phyloP scores from a whole-genome alignment of 2,113 vertebrate genomes.

The Mirounga angustirostris region DNA sequence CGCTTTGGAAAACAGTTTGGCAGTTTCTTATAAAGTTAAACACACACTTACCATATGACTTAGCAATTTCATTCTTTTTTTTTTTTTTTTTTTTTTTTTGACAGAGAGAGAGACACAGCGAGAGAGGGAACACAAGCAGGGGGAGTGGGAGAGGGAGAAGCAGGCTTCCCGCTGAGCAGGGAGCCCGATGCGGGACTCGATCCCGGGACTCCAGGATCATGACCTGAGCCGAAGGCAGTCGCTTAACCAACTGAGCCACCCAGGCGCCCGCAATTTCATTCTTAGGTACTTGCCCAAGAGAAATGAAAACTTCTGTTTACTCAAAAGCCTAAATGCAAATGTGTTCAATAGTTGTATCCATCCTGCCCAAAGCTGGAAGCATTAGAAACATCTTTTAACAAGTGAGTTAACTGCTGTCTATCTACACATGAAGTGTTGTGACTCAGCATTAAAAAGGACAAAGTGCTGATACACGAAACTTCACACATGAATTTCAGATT shows the following conservation, averaged over 20 bases:
- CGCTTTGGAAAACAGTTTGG: neutral
- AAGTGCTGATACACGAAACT: neutral
- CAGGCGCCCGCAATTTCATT: too few relatives aligned
- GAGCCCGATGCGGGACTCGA: too few relatives aligned
- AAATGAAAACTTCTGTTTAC: neutral
- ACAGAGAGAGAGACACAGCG: too few relatives aligned
- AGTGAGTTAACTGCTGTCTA: neutral
- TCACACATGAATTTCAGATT: neutral
- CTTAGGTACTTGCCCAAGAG: neutral
- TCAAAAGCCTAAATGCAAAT: neutral
- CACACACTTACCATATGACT: neutral
- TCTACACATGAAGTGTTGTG: neutral
- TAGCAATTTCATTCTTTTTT: too few relatives aligned
- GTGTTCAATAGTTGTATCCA: neutral
- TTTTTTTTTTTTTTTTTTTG: too few relatives aligned
- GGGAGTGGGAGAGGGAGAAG: too few relatives aligned
- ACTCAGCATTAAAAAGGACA: neutral
- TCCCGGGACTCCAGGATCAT: too few relatives aligned
- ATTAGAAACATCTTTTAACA: neutral
- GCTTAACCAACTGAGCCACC: too few relatives aligned
- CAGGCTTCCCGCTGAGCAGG: too few relatives aligned
- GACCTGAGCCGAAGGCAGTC: too few relatives aligned
- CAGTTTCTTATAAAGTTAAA: neutral
- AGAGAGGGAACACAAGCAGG: too few relatives aligned
- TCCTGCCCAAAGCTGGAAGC: neutral